Base-by-base conservation (phyloP, 2,797 vertebrate species). In the Peromyscus attwateri region DNA sequence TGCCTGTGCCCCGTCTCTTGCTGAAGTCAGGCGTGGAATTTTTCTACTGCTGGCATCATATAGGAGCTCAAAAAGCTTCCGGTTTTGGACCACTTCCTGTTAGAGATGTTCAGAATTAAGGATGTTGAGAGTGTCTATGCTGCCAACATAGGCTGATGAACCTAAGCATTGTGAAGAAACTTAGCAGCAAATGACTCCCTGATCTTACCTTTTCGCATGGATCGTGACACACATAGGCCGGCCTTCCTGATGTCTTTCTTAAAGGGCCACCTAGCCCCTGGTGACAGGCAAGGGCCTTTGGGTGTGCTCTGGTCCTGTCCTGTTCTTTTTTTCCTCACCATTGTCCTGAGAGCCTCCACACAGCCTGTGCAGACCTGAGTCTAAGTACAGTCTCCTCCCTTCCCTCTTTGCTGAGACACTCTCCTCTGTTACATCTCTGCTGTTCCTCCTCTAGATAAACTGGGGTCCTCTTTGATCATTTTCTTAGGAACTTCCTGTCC, bases 281-380 rank as follows among this genome's bases (percentile, higher is more conserved):
- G 21, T 6, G 62, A 29, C 62, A 68, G 83, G 68, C 57, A 52
- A 31, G 57, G 27, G 19, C n/a, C 46, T 73, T 13, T 6, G 6
- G n/a, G 16, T n/a, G 4, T 46, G 66, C 13, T n/a, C 77, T 16
- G 46, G 29, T 62, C 60, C 31, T 66, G 40, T 2, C 4, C 60
- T 52, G 0, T 21, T 2, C 0, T 23, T 37, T 2, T 6, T 34
- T 57, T 64, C 6, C 57, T 6, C 31, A 29, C 11, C 6, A 5
- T 68, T 62, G 84, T 64, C 31, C 34, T 13, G 0, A 16, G 71
- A 43, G 8, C 43, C n/a, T n/a, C 25, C 52, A 2, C 23, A 0
- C 4, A 25, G 66, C 0, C 0, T 49, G 3, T 1, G 19, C 40
- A 14, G n/a, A 9, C 4, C 37, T 2, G 0, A 2, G 40, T 60